Evolutionary conservation across 2,113 vertebrate species (phyloP).

Genomic region (Murina feae): DNA sequence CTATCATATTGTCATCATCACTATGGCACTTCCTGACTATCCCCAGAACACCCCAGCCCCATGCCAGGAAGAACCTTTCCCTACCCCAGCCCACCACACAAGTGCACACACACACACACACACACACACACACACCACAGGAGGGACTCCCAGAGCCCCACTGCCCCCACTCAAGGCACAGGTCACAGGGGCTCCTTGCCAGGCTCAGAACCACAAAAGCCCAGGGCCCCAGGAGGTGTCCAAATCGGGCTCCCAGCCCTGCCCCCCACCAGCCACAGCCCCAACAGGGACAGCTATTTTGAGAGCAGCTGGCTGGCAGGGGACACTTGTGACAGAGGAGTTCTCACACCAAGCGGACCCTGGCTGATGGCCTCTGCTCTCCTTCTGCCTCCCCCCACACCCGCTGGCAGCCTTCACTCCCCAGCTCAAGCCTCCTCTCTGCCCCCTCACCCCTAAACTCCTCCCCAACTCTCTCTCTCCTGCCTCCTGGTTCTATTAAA

Average conservation of each 20-base stretch:
- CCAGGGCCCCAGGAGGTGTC: neutral
- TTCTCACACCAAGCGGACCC: neutral
- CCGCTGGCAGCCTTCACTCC: neutral
- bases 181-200: neutral
- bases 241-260: neutral
- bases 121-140: neutral
- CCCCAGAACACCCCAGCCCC: neutral
- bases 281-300: neutral
- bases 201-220: neutral
- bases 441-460: neutral
- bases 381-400: neutral
- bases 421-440: neutral
- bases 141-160: neutral
- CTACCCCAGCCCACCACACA: neutral
- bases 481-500: neutral
- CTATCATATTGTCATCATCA: no score
- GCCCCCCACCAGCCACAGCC: neutral
- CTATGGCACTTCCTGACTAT: neutral
- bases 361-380: neutral
- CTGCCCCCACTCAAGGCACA: neutral
- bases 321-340: neutral
- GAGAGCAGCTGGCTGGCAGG: conserved; percentile 17
- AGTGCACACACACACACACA: no score
- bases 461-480: neutral
- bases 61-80: neutral